Evolutionary conservation across 2,888 invertebrate species (phyloP), one percentile per base, ranked within the genome.

Genomic region (Ichneumoninae sp.): DNA sequence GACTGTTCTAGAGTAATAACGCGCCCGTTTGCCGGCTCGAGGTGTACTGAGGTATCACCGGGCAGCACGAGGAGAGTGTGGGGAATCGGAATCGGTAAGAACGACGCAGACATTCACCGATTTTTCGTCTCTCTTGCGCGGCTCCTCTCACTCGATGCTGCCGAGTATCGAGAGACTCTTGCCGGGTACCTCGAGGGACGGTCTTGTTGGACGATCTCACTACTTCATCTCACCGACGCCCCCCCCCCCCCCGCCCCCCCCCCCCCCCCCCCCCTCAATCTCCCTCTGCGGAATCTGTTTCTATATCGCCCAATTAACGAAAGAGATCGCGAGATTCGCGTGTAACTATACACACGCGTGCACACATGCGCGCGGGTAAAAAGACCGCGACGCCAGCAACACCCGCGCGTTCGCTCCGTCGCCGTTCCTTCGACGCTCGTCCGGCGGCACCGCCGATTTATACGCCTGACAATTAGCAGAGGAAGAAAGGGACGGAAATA

Each of bases 391-490:
- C 52, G 74, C 50, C 60, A 85, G 82, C 86, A 86, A 87, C 83
- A 80, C 82, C 84, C 83, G 86, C 83, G 70, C 74, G 80, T 52
- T 10, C 44, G 68, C 22, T 52, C 44, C 26, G 66, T 33, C 68
- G 50, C 68, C 60, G 57, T 66, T 77, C 47, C 77, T 72, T 50
- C 52, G 60, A 44, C 30, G 26, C 26, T 60, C 69, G 70, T 54
- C 54, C 52, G 44, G 66, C 52, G 57, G 84, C 82, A 87, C 87
- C 87, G 86, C 86, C 90, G 87, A 91, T 91, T 90, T 91, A 90
- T 90, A 88, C 88, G 90, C 88, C 91, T 91, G 91, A 91, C 91
- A 91, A 91, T 91, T 91, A 91, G 90, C 87, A 71, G 85, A 70
- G 75, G 70, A 70, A 60, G 65, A 83, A 65, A 71, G 70, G 33